Evolutionary conservation across 2,888 invertebrate genomes (phyloP), one percentile per base, ranked within the genome.

Genomic region (Caenorhabditis imperialis): DNA sequence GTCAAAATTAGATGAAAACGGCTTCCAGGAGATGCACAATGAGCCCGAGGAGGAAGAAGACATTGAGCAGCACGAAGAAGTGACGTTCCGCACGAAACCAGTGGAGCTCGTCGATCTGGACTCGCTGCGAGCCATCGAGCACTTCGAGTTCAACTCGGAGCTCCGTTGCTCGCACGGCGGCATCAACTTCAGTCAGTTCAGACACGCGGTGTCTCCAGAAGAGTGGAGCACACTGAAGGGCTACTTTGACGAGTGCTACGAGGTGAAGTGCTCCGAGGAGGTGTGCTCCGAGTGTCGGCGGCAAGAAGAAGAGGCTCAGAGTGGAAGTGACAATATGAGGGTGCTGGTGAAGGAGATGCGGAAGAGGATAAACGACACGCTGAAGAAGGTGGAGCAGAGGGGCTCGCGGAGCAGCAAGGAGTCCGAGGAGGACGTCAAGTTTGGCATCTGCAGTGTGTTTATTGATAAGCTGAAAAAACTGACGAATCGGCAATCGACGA

Each of bases 211-310:
- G 0, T 73, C 77, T 5, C 69, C 71, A 0, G 78, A 81, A 22
- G 86, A 86, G 48, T 86, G 86, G 85, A 53, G 72, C 1, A 44
- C 63, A 22, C 54, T 86, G 35, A 53, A 20, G 0, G 27, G 14
- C 0, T 74, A 73, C 27, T 81, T 81, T 42, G 50, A 55, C 3
- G 38, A 62, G 1, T 70, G 45, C n/a, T 75, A 48, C 55, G 54
- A 53, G 7, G 80, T 78, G n/a, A 45, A 53, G 20, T 73, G 74
- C 47, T 42, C 44, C 1, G 69, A 74, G 5, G n/a, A 44, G 0
- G 74, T 74, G 3, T 79, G 79, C 35, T 53, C 55, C 0, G 20
- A 35, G n/a, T 79, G 79, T 33, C 54, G 57, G 1, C 54, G 61
- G 12, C 20, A 37, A n/a, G 75, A 72, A 40, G 74, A 42, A 14